phyloP scores from a whole-genome alignment of 2,113 vertebrate genomes.

The Sminthopsis crassicaudata region DNA sequence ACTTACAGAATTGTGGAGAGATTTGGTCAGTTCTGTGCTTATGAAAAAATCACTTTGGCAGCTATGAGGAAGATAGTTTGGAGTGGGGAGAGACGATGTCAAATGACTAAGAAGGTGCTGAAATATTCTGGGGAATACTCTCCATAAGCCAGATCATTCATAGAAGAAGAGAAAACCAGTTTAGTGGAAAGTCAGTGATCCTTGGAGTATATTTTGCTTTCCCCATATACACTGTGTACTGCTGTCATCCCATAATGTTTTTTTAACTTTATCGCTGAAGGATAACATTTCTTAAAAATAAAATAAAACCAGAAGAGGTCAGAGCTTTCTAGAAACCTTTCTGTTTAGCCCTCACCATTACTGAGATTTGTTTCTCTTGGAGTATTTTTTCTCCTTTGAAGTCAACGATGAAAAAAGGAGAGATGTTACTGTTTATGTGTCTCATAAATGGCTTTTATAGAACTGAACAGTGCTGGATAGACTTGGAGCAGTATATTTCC shows the following conservation, averaged over 20 bases:
- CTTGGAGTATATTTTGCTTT: not conserved
- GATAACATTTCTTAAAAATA: not conserved
- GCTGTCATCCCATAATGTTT: not conserved
- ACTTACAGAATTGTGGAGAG: not conserved
- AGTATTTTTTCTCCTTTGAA: not conserved
- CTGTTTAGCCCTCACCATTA: not conserved
- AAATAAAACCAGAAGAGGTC: not conserved
- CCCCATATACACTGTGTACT: not conserved
- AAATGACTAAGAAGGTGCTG: not conserved
- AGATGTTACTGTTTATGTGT: not conserved
- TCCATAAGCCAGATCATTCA: not conserved
- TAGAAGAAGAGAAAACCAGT: not conserved
- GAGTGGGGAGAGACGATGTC: not conserved
- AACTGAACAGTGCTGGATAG: not conserved
- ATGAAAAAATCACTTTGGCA: not conserved
- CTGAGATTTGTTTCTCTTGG: not conserved
- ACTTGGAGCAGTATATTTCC: not conserved
- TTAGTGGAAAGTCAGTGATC: not conserved
- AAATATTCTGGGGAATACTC: not conserved
- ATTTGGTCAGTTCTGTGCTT: not conserved
- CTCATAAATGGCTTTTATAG: not conserved
- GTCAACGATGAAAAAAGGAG: not conserved
- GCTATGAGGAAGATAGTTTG: not conserved
- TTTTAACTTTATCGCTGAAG: not conserved
- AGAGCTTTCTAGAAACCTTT: not conserved